Evolutionary conservation across 1,140 invertebrate genomes (phyloP).

Genomic region (Agrilus planipennis): DNA sequence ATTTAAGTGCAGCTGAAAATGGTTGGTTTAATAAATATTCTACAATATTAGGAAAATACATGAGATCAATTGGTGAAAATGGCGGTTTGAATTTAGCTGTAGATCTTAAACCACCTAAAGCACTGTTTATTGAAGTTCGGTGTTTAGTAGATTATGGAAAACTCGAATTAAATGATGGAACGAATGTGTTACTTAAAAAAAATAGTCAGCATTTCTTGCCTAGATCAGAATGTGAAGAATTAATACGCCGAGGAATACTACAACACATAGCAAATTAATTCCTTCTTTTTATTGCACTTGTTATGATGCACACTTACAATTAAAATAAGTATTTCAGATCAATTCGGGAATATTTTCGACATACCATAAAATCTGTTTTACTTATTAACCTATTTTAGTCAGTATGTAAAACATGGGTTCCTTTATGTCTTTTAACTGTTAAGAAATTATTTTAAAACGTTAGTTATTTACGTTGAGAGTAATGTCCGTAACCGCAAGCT

Average conservation of each 20-base stretch:
- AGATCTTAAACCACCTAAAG: conserved; percentile 84
- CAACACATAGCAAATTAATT: conserved; percentile 52
- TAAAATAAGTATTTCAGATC: no score
- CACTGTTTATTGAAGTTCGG: conserved; percentile 81
- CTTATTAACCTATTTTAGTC: no score
- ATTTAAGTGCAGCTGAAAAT: conserved; percentile 69
- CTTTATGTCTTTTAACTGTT: no score
- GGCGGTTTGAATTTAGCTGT: conserved; percentile 73
- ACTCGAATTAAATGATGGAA: conserved; percentile 87
- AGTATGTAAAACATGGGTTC: no score
- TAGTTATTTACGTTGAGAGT: no score
- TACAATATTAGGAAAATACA: conserved; percentile 75
- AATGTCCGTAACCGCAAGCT: no score
- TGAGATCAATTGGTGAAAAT: conserved; percentile 72
- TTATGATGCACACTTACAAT: no score
- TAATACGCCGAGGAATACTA: conserved; percentile 85
- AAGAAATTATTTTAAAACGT: no score
- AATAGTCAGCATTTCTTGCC: conserved; percentile 87
- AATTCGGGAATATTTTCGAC: no score
- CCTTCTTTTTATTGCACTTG: no score
- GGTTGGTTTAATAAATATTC: conserved; percentile 85
- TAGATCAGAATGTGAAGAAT: conserved; percentile 75
- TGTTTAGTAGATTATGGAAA: conserved; percentile 87
- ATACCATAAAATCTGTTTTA: no score
- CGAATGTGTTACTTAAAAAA: conserved; percentile 77